Percentiles rank a stretch among this genome's conserved stretches.
Conservation (phyloP, 2,797 vertebrate genomes). For the Benthosema pterotum region DNA sequence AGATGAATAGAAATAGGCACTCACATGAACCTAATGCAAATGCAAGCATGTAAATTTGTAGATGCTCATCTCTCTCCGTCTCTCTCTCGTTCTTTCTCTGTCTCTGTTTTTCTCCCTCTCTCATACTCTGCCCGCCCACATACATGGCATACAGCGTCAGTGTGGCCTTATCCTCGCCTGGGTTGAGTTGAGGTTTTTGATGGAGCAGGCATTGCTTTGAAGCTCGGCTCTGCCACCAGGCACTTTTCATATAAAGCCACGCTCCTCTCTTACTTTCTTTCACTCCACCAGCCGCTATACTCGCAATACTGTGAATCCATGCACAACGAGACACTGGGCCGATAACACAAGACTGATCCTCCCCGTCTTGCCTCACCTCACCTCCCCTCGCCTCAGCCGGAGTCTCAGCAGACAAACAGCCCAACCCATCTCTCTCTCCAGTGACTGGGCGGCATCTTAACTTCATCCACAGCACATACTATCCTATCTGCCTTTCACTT, state of each 20-base stretch:
- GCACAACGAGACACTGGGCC: constrained; percentile 42
- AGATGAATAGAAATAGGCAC: constrained; percentile 10
- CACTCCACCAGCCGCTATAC: constrained; percentile 46
- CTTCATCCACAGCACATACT: constrained; percentile 40
- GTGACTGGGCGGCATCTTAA: constrained; percentile 42
- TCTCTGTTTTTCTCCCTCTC: constrained; percentile 6
- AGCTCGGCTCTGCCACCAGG: constrained; percentile 53
- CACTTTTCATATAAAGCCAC: constrained; percentile 46
- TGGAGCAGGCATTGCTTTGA: constrained; percentile 59
- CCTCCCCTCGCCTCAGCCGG: constrained; percentile 38
- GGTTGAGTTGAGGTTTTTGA: constrained; percentile 46
- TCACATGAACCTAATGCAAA: neutral
- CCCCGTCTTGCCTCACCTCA: constrained; percentile 44
- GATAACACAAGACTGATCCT: constrained; percentile 66
- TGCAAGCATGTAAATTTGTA: neutral
- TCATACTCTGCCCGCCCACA: constrained; percentile 18
- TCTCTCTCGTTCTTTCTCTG: neutral
- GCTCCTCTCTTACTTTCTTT: constrained; percentile 18
- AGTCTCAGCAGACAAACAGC: constrained; percentile 30
- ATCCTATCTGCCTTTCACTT: neutral
- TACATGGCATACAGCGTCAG: constrained; percentile 37
- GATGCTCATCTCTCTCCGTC: too few species aligned
- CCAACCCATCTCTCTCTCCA: constrained; percentile 10
- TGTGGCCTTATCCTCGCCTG: constrained; percentile 41
- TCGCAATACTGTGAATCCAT: constrained; percentile 39